Conservation (phyloP, 53 echinoderm and acorn worm species). For the Henricia sp. region DNA sequence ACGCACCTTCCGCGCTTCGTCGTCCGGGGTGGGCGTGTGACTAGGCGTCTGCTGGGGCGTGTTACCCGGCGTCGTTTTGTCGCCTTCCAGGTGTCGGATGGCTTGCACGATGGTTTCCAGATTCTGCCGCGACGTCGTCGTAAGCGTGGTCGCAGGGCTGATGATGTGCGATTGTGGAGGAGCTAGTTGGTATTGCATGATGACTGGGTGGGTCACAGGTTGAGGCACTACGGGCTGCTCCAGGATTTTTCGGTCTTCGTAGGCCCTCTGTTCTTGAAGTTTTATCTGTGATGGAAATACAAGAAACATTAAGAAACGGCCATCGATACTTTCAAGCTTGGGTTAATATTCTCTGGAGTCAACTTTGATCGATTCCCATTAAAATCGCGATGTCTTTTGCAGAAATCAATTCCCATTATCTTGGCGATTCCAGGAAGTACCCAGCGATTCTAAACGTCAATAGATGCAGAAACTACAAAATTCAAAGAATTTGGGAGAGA, state of each 20-base stretch:
- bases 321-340: not conserved
- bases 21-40: conserved; percentile 97
- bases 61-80: conserved; percentile 78
- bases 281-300: conserved; percentile 42
- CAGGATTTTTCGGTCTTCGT: conserved; percentile 67
- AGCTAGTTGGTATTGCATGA: conserved; percentile 61
- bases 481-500: no score
- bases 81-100: conserved; percentile 96
- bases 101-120: conserved; percentile 98
- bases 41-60: conserved; percentile 94
- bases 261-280: conserved; percentile 62
- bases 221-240: conserved; percentile 52
- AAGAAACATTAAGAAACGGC: not conserved
- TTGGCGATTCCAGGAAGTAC: no score
- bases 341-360: no score
- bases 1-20: conserved; percentile 74
- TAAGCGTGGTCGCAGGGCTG: conserved; percentile 73
- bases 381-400: no score
- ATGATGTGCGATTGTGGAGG: conserved; percentile 73
- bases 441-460: no score
- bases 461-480: no score
- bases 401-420: no score
- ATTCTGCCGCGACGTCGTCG: conserved; percentile 89
- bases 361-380: no score
- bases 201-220: conserved; percentile 25